These are phyloP conservation scores for Dinoponera quadriceps DNA, from an alignment of 1,140 invertebrate genomes.

Conservation along the genomic window DNA sequence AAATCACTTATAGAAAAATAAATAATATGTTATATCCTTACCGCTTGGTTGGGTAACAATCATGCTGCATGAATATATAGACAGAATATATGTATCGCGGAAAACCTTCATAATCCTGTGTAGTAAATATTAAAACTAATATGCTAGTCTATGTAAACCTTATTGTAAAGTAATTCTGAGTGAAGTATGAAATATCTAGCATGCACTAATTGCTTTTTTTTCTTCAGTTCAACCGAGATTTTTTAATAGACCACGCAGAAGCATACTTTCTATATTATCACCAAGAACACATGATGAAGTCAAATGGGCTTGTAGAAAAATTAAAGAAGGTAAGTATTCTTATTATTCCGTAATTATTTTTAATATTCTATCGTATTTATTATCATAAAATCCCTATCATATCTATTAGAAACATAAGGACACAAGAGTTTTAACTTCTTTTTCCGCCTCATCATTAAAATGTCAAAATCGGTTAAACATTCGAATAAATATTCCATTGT, in stretches of 20 bases:
- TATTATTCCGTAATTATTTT: too few species aligned
- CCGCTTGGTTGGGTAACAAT: too few species aligned
- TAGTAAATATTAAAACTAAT: background rate
- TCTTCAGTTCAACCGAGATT: background rate
- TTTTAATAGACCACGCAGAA: background rate
- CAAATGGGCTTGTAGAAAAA: slow-evolving; percentile 6
- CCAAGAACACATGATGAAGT: background rate
- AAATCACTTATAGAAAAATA: too few species aligned
- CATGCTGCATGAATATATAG: slow-evolving; percentile 27
- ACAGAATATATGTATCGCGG: background rate
- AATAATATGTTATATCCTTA: too few species aligned
- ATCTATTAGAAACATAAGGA: too few species aligned
- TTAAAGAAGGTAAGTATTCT: slow-evolving; percentile 6
- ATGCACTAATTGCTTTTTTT: background rate
- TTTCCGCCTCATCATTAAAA: too few species aligned
- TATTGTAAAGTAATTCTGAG: background rate
- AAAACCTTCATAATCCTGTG: background rate
- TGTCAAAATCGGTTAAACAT: too few species aligned
- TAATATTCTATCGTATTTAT: too few species aligned
- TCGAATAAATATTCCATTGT: too few species aligned
- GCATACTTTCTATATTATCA: background rate
- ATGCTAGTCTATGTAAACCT: background rate
- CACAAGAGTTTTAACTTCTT: too few species aligned
- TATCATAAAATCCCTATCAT: too few species aligned
- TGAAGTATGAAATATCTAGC: background rate